Percentiles rank a stretch among this genome's conserved stretches.
Conservation (phyloP, 2,113 vertebrate species). For the Salminus brasiliensis region DNA sequence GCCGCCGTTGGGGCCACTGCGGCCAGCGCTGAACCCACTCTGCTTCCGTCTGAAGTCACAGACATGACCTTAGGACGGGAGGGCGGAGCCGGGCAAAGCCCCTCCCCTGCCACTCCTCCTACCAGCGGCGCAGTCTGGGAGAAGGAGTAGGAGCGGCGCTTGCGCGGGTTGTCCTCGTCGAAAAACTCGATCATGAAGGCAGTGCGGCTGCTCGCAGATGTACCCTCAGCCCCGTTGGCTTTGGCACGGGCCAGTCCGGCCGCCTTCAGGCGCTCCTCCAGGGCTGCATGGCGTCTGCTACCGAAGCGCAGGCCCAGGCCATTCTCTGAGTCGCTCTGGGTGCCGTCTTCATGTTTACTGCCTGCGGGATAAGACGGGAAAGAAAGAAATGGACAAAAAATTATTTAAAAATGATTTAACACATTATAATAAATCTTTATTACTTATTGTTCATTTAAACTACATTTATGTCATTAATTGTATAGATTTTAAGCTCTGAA, state of each 20-base stretch:
- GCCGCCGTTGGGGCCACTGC: conserved; percentile 80
- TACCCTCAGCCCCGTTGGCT: conserved; percentile 64
- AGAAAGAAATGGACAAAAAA: too few species aligned
- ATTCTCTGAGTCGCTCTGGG: conserved; percentile 97
- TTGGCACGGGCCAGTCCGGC: conserved; percentile 76
- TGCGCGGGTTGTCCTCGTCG: conserved; percentile 90
- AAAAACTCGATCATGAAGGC: conserved; percentile 95
- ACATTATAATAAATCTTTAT: too few species aligned
- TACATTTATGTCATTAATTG: too few species aligned
- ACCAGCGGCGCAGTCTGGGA: conserved; percentile 83
- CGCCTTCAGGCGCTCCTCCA: conserved; percentile 87
- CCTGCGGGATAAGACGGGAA: conserved; percentile 70
- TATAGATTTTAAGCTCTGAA: too few species aligned
- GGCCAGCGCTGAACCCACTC: conserved; percentile 77
- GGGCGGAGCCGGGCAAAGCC: conserved; percentile 81
- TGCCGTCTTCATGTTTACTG: conserved; percentile 97
- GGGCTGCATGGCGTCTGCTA: conserved; percentile 80
- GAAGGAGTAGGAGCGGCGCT: conserved; percentile 91
- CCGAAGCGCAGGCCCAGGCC: conserved; percentile 85
- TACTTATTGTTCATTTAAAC: too few species aligned
- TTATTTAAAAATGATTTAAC: too few species aligned
- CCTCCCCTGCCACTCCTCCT: conserved; percentile 76
- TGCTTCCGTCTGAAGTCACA: conserved; percentile 74
- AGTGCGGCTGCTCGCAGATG: conserved; percentile 77
- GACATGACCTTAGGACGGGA: conserved; percentile 75